These are phyloP conservation scores for Melolontha melolontha DNA, from an alignment of 2,888 invertebrate genomes.

Conservation along the genomic window DNA sequence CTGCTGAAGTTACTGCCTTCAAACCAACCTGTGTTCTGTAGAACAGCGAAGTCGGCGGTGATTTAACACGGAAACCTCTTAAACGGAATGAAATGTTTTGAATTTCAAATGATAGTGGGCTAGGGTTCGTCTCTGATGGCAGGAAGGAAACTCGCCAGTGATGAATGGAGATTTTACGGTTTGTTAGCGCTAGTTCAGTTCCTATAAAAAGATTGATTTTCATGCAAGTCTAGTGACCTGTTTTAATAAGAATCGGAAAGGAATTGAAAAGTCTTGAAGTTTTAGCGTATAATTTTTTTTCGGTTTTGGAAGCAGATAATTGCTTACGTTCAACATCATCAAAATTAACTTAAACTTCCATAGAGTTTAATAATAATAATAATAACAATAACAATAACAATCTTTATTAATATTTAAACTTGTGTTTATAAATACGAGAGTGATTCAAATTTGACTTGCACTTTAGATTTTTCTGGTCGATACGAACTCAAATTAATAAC, in stretches of 20 bases:
- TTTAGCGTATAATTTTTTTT: no score
- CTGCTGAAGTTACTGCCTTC: conserved; percentile 1
- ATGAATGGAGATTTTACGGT: conserved; percentile 59
- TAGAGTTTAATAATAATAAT: no score
- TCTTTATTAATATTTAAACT: no score
- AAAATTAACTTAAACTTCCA: no score
- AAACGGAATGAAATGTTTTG: conserved; percentile 64
- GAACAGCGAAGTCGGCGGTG: conserved; percentile 50
- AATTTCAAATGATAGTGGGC: conserved; percentile 60
- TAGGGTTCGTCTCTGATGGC: conserved; percentile 31
- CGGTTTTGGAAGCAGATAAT: no score
- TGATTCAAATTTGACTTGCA: no score
- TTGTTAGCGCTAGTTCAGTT: conserved; percentile 45
- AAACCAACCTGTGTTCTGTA: conserved; percentile 5
- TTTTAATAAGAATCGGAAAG: conserved; percentile 26
- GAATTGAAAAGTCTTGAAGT: background rate
- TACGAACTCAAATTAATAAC: no score
- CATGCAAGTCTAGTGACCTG: conserved; percentile 48
- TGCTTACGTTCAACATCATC: no score
- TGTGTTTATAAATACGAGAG: no score
- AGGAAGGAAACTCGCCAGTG: conserved; percentile 45
- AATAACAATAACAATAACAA: no score
- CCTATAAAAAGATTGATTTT: conserved; percentile 54
- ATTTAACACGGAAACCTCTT: conserved; percentile 62
- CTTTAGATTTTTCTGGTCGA: no score